A percentile compares a stretch with the other conserved stretches of the same genome.
Conservation (phyloP, 37 sponge, comb jelly and placozoan species). For the Tethya wilhelma region DNA sequence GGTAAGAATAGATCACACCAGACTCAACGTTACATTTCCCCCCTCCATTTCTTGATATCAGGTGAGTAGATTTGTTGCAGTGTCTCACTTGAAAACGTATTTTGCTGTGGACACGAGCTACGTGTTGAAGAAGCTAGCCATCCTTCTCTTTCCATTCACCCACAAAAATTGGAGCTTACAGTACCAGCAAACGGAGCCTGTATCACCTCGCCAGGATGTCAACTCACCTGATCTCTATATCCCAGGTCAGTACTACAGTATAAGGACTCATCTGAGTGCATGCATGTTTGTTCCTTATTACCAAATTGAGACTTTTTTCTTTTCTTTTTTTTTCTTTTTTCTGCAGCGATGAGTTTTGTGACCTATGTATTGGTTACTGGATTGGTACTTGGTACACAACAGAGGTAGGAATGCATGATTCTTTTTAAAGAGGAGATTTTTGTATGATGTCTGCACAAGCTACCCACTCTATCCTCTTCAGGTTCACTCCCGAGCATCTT, state of each 20-base stretch:
- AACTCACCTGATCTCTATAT: conserved; percentile 99
- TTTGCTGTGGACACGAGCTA: conserved; percentile 98
- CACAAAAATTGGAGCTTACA: conserved; percentile 83
- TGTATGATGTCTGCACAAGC: no score
- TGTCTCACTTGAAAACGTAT: conserved; percentile 85
- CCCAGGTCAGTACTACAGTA: conserved; percentile 58
- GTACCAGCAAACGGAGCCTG: conserved; percentile 63
- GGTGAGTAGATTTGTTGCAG: conserved; percentile 46
- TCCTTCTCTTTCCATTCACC: conserved; percentile 91
- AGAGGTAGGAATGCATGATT: conserved; percentile 77
- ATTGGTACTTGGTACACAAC: conserved; percentile 87
- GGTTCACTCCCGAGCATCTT: conserved; percentile 94
- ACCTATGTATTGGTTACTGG: conserved; percentile 91
- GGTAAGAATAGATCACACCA: conserved; percentile 58
- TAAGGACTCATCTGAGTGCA: background rate
- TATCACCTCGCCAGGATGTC: conserved; percentile 74
- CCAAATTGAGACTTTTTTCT: background rate
- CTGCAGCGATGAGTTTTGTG: conserved; percentile 93
- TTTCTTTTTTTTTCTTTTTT: background rate
- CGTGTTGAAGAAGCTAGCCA: conserved; percentile 85
- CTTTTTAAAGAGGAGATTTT: no score
- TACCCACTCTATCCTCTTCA: conserved; percentile 23
- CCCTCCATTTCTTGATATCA: background rate
- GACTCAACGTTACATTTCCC: background rate
- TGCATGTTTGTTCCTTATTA: background rate